Base-by-base conservation (phyloP, 2,797 vertebrate genomes). In the Iguana delicatissima region DNA sequence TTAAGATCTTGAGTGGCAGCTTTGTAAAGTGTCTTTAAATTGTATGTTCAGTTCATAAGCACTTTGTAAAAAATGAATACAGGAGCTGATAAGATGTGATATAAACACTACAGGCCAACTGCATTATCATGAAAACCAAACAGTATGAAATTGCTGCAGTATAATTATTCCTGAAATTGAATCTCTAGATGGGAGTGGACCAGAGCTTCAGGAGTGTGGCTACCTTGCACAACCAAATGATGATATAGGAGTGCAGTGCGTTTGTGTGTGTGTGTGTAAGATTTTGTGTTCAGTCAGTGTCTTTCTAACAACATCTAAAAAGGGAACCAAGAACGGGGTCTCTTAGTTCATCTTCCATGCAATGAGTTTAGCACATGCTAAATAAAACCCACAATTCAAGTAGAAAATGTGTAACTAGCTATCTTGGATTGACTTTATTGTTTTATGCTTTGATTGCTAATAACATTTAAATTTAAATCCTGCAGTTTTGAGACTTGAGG, bases 401-500 rank as follows among this genome's bases (percentile, higher is more conserved):
- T 76, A 76, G 35, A 35, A 38, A 76, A 76, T 20, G 18, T 42
- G 35, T 22, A 76, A 76, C 35, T 76, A 6, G 16, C 14, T 20
- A 76, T 6, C 10, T 76, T 42, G 20, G 20, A 42, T 76, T 42
- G 35, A 42, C 20, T 42, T 76, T 46, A 46, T 46, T 46, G 42
- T 20, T 13, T 73, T 12, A 13, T n/a, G 32, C 35, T 73, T n/a
- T 73, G n/a, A 73, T 12, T n/a, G 14, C n/a, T n/a, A n/a, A n/a
- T 69, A 69, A 69, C 26, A 69, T 79, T 80, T 77, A 86, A 52
- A n/a, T 14, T 73, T 24, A 69, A 73, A 79, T 22, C 62, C 0
- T 12, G 2, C 13, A 81, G 81, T 93, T 94, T 87, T 86, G 79
- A 87, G 46, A 46, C 9, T 89, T 42, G 32, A 3, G 76, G 32